Evolutionary conservation across 2,113 vertebrate genomes (phyloP).

Genomic region (Pelobates fuscus): DNA sequence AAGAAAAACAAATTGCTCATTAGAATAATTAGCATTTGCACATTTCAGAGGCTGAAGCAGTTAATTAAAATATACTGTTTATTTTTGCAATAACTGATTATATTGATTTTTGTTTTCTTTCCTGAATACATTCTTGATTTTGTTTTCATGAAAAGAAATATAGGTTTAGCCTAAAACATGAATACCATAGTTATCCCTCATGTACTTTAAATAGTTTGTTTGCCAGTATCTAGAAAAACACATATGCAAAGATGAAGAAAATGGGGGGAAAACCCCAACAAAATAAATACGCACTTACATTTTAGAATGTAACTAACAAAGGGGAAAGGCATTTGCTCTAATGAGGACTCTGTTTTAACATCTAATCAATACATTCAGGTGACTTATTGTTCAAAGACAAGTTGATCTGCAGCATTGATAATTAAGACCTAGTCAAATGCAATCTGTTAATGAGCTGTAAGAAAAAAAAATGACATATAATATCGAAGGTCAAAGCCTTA

Average conservation of each 20-base stretch:
- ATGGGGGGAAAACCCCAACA: too few species aligned
- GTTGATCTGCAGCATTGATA: constrained; percentile 22
- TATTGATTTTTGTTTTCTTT: too few species aligned
- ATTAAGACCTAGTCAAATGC: constrained; percentile 29
- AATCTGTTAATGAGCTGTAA: constrained; percentile 40
- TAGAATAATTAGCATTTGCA: too few species aligned
- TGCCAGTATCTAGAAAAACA: not conserved
- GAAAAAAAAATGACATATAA: constrained; percentile 1
- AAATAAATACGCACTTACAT: constrained; percentile 13
- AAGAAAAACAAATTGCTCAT: too few species aligned
- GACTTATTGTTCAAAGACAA: constrained; percentile 39
- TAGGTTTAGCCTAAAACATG: too few species aligned
- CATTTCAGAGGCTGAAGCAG: not conserved
- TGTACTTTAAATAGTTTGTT: not conserved
- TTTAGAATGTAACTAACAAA: constrained; percentile 14
- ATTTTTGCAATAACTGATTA: too few species aligned
- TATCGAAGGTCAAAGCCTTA: not conserved
- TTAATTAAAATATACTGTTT: not conserved
- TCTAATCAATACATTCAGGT: constrained; percentile 38
- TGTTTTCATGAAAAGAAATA: too few species aligned
- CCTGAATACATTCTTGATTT: too few species aligned
- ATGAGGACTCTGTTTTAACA: constrained; percentile 35
- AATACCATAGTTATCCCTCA: not conserved
- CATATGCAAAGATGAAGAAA: too few species aligned
- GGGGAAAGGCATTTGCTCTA: constrained; percentile 24